Percentiles rank a stretch among this genome's conserved stretches.
Evolutionary conservation across 2,888 invertebrate species (phyloP).

Genomic region (Rhodophaea formosa): DNA sequence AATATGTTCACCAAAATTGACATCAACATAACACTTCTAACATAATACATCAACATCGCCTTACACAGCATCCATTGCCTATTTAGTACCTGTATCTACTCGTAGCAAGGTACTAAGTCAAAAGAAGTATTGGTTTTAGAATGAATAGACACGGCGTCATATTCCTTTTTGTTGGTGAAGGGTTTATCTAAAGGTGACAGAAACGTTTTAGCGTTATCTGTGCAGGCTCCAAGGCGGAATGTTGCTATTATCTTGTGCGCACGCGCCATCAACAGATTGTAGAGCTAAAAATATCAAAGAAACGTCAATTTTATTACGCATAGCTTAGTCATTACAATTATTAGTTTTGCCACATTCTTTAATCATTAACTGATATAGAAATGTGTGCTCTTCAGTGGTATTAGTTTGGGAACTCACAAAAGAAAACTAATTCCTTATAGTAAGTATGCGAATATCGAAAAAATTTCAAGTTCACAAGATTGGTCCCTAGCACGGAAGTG

Average conservation of each 20-base stretch:
- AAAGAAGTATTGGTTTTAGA: neutral
- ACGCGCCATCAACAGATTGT: slow-evolving; percentile 48
- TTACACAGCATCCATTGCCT: neutral
- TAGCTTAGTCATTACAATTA: too few species aligned
- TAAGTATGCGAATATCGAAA: too few species aligned
- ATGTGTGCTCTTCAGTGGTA: too few species aligned
- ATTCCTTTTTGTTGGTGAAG: neutral
- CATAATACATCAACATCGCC: neutral
- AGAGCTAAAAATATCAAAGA: slow-evolving; percentile 6
- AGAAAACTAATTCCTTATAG: too few species aligned
- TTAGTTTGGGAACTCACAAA: too few species aligned
- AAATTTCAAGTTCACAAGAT: too few species aligned
- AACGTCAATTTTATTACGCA: neutral
- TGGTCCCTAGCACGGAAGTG: too few species aligned
- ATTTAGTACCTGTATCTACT: neutral
- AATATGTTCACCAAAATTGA: slow-evolving; percentile 10
- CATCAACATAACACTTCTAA: neutral
- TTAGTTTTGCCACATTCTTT: too few species aligned
- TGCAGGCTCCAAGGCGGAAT: slow-evolving; percentile 44
- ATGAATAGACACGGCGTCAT: neutral
- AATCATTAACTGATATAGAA: too few species aligned
- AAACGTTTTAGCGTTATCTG: slow-evolving; percentile 67
- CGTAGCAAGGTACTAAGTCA: neutral
- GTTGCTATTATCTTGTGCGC: slow-evolving; percentile 57
- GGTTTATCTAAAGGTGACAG: slow-evolving; percentile 53